Evolutionary conservation across 2,888 invertebrate species (phyloP).

Genomic region (Corythucha ciliata): DNA sequence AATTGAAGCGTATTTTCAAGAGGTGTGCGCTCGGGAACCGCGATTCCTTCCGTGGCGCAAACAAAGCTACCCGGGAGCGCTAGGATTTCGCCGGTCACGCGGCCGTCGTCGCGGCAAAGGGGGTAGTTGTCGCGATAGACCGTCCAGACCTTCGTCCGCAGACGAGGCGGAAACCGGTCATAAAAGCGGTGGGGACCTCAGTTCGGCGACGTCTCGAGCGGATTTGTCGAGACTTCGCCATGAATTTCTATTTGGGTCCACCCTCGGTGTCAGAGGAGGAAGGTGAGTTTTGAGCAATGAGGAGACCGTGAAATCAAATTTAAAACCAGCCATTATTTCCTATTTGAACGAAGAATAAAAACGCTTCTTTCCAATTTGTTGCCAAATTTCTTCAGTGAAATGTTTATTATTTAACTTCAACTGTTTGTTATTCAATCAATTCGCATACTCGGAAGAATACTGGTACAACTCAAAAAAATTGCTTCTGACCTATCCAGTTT

Average conservation of each 20-base stretch:
- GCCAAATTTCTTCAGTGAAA: too few species aligned
- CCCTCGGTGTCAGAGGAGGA: constrained; percentile 26
- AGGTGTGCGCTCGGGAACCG: constrained; percentile 67
- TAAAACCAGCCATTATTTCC: too few species aligned
- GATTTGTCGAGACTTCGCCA: constrained; percentile 58
- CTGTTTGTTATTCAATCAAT: too few species aligned
- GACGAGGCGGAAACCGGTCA: constrained; percentile 44
- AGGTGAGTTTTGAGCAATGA: too few species aligned
- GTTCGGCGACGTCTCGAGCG: constrained; percentile 54
- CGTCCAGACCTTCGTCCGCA: constrained; percentile 55
- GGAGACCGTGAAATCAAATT: too few species aligned
- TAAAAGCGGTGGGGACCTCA: constrained; percentile 34
- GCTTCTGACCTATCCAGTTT: too few species aligned
- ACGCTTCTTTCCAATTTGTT: too few species aligned
- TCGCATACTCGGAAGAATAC: too few species aligned
- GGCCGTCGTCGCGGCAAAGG: constrained; percentile 50
- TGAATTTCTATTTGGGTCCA: constrained; percentile 51
- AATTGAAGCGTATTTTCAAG: constrained; percentile 75
- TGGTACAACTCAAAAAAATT: too few species aligned
- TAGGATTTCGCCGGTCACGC: constrained; percentile 45
- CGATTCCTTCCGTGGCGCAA: constrained; percentile 73
- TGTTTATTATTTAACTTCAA: too few species aligned
- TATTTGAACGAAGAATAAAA: too few species aligned
- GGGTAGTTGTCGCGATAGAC: constrained; percentile 55
- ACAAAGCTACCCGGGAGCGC: constrained; percentile 67